phyloP scores from a whole-genome alignment of 2,113 vertebrate species.

The Daboia siamensis region DNA sequence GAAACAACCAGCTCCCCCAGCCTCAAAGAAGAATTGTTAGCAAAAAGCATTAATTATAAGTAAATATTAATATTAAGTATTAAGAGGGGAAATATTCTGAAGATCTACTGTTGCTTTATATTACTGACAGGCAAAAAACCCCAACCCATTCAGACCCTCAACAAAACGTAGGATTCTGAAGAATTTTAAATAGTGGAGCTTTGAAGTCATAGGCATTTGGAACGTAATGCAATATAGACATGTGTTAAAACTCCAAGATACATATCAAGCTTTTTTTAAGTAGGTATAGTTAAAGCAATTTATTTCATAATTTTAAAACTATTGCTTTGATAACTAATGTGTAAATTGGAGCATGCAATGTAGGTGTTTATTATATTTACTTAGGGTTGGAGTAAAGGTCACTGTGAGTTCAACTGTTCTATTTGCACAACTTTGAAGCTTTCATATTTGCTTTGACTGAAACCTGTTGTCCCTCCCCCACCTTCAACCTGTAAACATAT shows the following conservation, averaged over 20 bases:
- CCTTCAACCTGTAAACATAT: background rate
- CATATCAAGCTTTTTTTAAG: background rate
- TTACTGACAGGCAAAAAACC: background rate
- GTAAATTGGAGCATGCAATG: background rate
- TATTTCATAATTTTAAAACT: background rate
- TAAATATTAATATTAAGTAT: background rate
- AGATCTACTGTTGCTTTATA: background rate
- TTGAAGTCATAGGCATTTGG: background rate
- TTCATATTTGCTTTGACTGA: background rate
- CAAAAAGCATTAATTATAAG: background rate
- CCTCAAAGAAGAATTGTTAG: slow-evolving; percentile 34
- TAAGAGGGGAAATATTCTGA: background rate
- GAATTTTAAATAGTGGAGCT: background rate
- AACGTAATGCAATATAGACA: background rate
- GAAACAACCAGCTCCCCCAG: slow-evolving; percentile 9
- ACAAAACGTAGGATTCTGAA: rapidly evolving
- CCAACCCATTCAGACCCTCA: background rate
- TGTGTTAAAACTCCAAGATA: background rate
- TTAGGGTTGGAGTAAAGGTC: slow-evolving; percentile 24
- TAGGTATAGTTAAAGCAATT: background rate
- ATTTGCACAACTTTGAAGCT: slow-evolving; percentile 13
- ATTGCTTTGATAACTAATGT: background rate
- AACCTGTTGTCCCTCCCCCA: background rate
- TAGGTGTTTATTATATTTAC: slow-evolving; percentile 7
- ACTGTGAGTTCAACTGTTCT: slow-evolving; percentile 9